phyloP scores from a whole-genome alignment of 2,888 invertebrate species.

The Lissonota sp. region DNA sequence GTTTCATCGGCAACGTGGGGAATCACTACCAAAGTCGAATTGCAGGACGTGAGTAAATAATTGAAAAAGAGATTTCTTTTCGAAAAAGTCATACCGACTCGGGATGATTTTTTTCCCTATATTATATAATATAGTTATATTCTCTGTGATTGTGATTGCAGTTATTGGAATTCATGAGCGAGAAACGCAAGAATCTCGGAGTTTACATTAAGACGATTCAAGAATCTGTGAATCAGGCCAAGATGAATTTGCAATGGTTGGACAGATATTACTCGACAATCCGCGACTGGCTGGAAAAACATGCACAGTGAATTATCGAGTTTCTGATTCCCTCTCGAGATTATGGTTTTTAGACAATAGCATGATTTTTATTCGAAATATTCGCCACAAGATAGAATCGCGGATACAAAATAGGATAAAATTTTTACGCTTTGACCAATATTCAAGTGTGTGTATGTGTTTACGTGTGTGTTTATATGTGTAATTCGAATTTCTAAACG shows the following conservation, averaged over 20 bases:
- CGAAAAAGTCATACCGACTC: not conserved
- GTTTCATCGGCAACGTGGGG: conserved; percentile 90
- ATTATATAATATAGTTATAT: too few species aligned
- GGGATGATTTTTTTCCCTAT: too few species aligned
- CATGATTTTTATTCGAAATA: too few species aligned
- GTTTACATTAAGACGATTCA: conserved; percentile 88
- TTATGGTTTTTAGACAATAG: too few species aligned
- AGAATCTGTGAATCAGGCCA: conserved; percentile 92
- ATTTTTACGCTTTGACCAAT: too few species aligned
- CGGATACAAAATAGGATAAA: too few species aligned
- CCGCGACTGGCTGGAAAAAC: conserved; percentile 88
- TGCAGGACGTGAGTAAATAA: conserved; percentile 88
- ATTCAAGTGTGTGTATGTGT: too few species aligned
- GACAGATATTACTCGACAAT: conserved; percentile 90
- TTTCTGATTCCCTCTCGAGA: too few species aligned
- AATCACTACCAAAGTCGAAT: conserved; percentile 90
- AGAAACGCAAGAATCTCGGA: conserved; percentile 88
- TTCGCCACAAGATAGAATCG: too few species aligned
- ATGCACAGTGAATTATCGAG: conserved; percentile 69
- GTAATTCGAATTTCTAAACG: too few species aligned
- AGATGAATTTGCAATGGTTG: conserved; percentile 94
- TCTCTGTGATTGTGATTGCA: conserved; percentile 72
- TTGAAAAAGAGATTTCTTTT: not conserved
- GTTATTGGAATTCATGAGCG: conserved; percentile 88
- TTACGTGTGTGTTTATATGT: too few species aligned